phyloP scores from a whole-genome alignment of 2,113 vertebrate genomes.

The Tachuris rubrigastra region DNA sequence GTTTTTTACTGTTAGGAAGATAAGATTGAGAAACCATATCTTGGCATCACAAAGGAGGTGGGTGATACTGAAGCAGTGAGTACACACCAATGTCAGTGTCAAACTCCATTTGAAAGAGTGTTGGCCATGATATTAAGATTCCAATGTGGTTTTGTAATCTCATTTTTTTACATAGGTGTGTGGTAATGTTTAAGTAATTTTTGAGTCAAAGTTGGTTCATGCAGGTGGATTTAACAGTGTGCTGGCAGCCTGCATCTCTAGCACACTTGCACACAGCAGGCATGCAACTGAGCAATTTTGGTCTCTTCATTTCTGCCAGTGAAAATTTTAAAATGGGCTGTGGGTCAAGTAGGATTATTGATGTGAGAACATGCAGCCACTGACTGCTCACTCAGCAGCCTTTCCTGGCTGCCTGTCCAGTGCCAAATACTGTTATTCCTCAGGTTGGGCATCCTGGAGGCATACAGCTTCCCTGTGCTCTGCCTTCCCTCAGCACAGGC shows the following conservation, averaged over 20 bases:
- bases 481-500: background rate
- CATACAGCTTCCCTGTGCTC: background rate
- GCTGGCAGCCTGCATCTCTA: background rate
- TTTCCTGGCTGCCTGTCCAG: background rate
- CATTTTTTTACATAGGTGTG: background rate
- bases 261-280: background rate
- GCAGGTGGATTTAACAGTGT: background rate
- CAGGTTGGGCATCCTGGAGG: background rate
- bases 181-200: background rate
- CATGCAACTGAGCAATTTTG: background rate
- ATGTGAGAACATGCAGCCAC: background rate
- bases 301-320: background rate
- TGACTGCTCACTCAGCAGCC: background rate
- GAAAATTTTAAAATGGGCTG: background rate
- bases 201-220: background rate
- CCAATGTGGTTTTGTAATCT: background rate
- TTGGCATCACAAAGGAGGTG: background rate
- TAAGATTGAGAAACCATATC: background rate
- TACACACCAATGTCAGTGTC: background rate
- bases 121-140: background rate
- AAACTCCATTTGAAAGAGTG: background rate
- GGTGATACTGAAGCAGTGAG: background rate
- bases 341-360: conserved; percentile 7
- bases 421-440: background rate
- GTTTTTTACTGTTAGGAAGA: background rate